Evolutionary conservation across 2,888 invertebrate species (phyloP).

Genomic region (Mongoloraphidia duomilia): DNA sequence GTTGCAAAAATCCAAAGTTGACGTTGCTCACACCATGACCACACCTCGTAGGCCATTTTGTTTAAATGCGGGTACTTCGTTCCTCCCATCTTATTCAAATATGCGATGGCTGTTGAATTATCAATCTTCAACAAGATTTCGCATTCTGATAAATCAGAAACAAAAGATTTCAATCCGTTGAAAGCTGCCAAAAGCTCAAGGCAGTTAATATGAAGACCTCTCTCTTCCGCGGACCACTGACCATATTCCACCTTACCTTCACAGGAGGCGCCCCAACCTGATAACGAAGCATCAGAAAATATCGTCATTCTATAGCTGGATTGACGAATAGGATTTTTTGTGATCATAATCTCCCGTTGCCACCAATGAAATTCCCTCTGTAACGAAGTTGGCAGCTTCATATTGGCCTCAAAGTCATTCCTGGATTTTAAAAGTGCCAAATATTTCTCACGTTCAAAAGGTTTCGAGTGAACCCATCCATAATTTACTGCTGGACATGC

Average conservation of each 20-base stretch:
- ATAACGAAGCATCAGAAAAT: conserved; percentile 15
- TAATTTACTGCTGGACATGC: conserved; percentile 14
- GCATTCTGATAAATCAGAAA: conserved; percentile 8
- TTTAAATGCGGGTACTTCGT: conserved; percentile 13
- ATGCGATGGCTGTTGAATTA: conserved; percentile 16
- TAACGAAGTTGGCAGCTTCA: no score
- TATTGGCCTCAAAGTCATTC: no score
- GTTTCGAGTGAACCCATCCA: conserved; percentile 13
- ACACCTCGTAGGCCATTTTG: conserved; percentile 15
- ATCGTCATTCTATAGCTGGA: conserved; percentile 14
- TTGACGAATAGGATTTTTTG: conserved; percentile 7
- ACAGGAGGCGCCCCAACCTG: conserved; percentile 16
- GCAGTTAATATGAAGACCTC: conserved; percentile 16
- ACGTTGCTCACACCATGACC: no score
- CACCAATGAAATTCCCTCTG: conserved; percentile 15
- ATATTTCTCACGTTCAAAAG: conserved; percentile 11
- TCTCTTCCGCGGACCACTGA: conserved; percentile 14
- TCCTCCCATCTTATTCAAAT: conserved; percentile 16
- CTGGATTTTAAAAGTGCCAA: conserved; percentile 2
- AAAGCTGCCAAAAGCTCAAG: conserved; percentile 17
- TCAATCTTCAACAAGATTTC: conserved; percentile 14
- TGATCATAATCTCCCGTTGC: conserved; percentile 7
- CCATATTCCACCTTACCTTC: conserved; percentile 11
- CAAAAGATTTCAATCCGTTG: conserved; percentile 16
- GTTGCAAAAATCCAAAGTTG: conserved; percentile 14